Conservation (phyloP, 2,797 vertebrate species). For the Microcaecilia unicolor region DNA sequence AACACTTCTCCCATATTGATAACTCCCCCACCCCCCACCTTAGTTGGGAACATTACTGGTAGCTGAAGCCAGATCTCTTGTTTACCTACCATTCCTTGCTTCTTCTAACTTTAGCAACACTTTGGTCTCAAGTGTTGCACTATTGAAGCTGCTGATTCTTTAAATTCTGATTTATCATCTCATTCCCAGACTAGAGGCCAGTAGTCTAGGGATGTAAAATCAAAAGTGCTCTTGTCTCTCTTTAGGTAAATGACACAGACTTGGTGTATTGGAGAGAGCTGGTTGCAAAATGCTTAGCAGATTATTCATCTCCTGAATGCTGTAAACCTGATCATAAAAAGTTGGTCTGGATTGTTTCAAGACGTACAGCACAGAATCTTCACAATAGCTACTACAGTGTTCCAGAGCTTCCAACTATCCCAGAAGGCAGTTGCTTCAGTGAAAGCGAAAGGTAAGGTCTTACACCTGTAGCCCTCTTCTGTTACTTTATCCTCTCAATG, state of each 20-base stretch:
- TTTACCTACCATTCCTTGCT: too few species aligned
- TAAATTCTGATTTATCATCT: background rate
- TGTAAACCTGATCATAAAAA: conserved; percentile 89
- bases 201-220: background rate
- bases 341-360: conserved; percentile 89
- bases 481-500: too few species aligned
- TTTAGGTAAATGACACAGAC: conserved; percentile 75
- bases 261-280: conserved; percentile 78
- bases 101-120: too few species aligned
- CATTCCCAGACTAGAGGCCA: too few species aligned
- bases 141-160: too few species aligned
- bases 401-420: conserved; percentile 89
- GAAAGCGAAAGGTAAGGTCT: conserved; percentile 75
- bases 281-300: conserved; percentile 81
- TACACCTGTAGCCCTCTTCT: too few species aligned
- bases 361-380: conserved; percentile 86
- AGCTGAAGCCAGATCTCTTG: too few species aligned
- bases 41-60: too few species aligned
- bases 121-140: too few species aligned
- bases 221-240: background rate
- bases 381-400: conserved; percentile 81
- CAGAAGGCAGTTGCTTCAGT: conserved; percentile 72
- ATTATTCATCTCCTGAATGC: conserved; percentile 90
- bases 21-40: too few species aligned
- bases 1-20: too few species aligned